Percentiles rank a stretch among this genome's conserved stretches.
phyloP scores from a whole-genome alignment of 2,797 vertebrate species.

The Enteromius thamalakanensis region DNA sequence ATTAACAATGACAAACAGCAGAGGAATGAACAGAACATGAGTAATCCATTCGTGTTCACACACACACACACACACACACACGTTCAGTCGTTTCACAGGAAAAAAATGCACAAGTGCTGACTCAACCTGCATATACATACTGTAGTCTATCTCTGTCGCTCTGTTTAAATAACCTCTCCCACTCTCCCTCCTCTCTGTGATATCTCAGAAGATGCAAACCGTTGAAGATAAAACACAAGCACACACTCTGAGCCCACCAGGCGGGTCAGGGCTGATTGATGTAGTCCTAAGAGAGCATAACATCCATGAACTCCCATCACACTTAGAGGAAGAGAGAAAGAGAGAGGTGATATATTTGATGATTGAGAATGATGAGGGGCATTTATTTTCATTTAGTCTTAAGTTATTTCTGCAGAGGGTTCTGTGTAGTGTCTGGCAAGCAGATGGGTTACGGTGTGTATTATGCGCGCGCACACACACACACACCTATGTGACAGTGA shows the following conservation, averaged over 20 bases:
- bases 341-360: constrained; percentile 44
- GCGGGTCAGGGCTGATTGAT: constrained; percentile 43
- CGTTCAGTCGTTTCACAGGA: background rate
- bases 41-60: constrained; percentile 13
- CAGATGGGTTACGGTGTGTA: constrained; percentile 47
- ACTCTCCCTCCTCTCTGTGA: constrained; percentile 18
- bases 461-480: background rate
- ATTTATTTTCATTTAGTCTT: constrained; percentile 55
- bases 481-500: constrained; percentile 40
- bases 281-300: constrained; percentile 44
- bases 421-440: constrained; percentile 48
- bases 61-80: constrained; percentile 48
- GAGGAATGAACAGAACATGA: constrained; percentile 9
- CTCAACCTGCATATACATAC: constrained; percentile 21
- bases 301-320: constrained; percentile 50
- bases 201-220: constrained; percentile 50
- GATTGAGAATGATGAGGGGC: constrained; percentile 51
- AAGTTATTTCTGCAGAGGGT: constrained; percentile 46
- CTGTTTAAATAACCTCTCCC: constrained; percentile 46
- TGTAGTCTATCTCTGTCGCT: background rate
- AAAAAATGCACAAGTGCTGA: constrained; percentile 37
- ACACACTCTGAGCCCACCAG: constrained; percentile 39
- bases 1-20: constrained; percentile 19
- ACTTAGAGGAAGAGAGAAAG: constrained; percentile 31
- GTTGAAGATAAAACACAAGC: constrained; percentile 46